Evolutionary conservation across 2,113 vertebrate species (phyloP).

Genomic region (Callocephalon fimbriatum): DNA sequence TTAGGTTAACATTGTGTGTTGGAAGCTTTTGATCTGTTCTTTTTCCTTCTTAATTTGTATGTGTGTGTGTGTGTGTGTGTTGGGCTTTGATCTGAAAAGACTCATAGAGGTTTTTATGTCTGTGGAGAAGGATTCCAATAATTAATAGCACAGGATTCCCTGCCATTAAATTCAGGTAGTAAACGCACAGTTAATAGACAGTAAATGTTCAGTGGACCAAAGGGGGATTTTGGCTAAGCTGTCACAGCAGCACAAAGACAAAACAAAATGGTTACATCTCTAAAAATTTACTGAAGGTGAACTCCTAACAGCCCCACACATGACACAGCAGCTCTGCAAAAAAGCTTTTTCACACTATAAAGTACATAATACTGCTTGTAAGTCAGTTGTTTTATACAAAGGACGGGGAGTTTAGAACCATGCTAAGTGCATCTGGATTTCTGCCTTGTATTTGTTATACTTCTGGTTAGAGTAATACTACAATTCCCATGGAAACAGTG

Average conservation of each 20-base stretch:
- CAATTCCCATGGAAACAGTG: not conserved
- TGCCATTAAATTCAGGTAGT: not conserved
- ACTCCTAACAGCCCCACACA: not conserved
- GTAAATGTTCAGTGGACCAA: constrained; percentile 1
- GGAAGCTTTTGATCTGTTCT: constrained; percentile 52
- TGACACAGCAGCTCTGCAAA: constrained; percentile 8
- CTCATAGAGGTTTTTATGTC: not conserved
- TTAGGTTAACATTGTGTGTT: constrained; percentile 35
- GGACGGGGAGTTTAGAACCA: constrained; percentile 17
- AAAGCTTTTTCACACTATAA: constrained; percentile 34
- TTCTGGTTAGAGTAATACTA: constrained; percentile 18
- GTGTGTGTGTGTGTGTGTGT: not conserved
- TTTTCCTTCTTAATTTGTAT: constrained; percentile 53
- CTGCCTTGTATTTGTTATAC: constrained; percentile 43
- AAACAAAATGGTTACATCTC: not conserved
- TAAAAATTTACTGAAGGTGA: not conserved
- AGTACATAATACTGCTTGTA: constrained; percentile 24
- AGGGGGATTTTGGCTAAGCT: constrained; percentile 3
- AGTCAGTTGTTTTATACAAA: constrained; percentile 20
- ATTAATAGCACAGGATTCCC: constrained; percentile 1
- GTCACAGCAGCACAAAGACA: not conserved
- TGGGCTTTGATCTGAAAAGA: constrained; percentile 38
- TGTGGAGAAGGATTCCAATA: constrained; percentile 1
- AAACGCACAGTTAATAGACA: not conserved
- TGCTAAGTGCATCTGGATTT: constrained; percentile 24